These are phyloP conservation scores for Lasaia peninsularis DNA, from an alignment of 1,140 invertebrate species.

Conservation along the genomic window DNA sequence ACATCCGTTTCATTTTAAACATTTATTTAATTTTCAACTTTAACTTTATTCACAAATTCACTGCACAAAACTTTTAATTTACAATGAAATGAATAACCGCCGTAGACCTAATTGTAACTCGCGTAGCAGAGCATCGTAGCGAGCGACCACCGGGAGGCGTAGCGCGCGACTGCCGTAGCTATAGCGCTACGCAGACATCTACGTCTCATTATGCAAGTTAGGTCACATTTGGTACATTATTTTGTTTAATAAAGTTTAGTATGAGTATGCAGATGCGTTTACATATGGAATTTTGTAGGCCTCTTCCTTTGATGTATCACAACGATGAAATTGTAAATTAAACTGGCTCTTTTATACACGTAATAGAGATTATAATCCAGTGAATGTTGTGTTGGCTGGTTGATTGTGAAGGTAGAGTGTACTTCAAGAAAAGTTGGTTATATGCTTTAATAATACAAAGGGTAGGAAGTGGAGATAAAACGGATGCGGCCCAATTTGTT, in stretches of 20 bases:
- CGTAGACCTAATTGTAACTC: conserved; percentile 16
- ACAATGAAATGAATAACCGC: conserved; percentile 15
- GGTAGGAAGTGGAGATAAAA: conserved; percentile 12
- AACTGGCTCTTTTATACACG: background rate
- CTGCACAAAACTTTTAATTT: conserved; percentile 19
- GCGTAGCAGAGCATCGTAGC: conserved; percentile 20
- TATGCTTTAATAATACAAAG: conserved; percentile 11
- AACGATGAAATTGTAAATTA: conserved; percentile 5
- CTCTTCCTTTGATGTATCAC: conserved; percentile 14
- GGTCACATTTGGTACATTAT: conserved; percentile 44
- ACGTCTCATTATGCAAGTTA: conserved; percentile 45
- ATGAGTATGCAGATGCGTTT: conserved; percentile 42
- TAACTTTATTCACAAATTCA: conserved; percentile 24
- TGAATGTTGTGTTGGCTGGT: background rate
- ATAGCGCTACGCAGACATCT: conserved; percentile 29
- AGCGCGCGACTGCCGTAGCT: conserved; percentile 34
- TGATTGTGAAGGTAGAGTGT: conserved; percentile 9
- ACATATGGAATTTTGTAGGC: conserved; percentile 45
- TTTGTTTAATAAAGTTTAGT: conserved; percentile 57
- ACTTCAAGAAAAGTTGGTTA: conserved; percentile 9
- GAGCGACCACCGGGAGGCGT: conserved; percentile 17
- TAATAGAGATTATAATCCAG: background rate
- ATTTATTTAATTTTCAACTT: conserved; percentile 36
- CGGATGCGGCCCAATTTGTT: conserved; percentile 11
- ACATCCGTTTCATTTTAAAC: conserved; percentile 68